Conservation (phyloP, 2,888 invertebrate genomes). For the Acanthosepion esculentum region DNA sequence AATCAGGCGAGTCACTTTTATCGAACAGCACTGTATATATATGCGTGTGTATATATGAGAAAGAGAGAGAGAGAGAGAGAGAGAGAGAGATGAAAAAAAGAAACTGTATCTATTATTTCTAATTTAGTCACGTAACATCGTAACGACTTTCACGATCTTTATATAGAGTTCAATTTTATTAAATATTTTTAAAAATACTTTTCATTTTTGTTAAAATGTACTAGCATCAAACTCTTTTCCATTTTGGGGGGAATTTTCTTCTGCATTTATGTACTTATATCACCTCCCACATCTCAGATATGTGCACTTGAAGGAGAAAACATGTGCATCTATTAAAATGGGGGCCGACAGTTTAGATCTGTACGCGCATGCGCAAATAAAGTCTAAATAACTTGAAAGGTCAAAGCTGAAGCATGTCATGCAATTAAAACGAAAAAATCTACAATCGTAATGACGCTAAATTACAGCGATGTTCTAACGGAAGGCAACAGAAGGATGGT, state of each 20-base stretch:
- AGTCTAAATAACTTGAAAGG: not conserved
- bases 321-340: too few relatives aligned
- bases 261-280: too few relatives aligned
- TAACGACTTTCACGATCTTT: not conserved
- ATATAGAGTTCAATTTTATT: not conserved
- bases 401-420: not conserved
- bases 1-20: too few relatives aligned
- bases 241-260: not conserved
- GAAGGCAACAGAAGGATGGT: not conserved
- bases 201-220: not conserved
- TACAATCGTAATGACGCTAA: not conserved
- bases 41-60: too few relatives aligned
- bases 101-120: not conserved
- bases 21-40: too few relatives aligned
- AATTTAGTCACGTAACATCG: not conserved
- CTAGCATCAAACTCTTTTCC: not conserved
- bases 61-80: not conserved
- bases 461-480: not conserved
- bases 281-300: too few relatives aligned
- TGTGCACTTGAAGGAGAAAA: too few relatives aligned
- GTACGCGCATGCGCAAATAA: not conserved
- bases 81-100: not conserved
- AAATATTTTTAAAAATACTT: not conserved
- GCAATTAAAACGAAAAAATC: not conserved
- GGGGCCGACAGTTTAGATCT: too few relatives aligned